A percentile compares a stretch with the other conserved stretches of the same genome.
phyloP scores from a whole-genome alignment of 2,797 vertebrate species.

The Pangasius sanitwongsei region DNA sequence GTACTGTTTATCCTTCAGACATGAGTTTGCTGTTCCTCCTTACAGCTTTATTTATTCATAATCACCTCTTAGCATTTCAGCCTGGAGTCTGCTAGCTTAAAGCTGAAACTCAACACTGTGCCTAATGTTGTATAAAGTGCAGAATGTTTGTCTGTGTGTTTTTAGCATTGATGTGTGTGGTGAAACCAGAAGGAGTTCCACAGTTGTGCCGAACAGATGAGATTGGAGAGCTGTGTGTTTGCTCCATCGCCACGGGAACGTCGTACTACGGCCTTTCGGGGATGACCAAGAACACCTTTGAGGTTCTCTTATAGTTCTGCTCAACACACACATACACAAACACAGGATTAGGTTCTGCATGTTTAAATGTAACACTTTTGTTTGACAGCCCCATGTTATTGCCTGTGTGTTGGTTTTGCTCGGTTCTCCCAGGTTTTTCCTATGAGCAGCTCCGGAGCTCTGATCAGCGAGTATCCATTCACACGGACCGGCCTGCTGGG shows the following conservation, averaged over 20 bases:
- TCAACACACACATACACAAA: background rate
- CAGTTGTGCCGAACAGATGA: conserved; percentile 96
- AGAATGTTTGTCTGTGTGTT: background rate
- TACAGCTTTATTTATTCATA: background rate
- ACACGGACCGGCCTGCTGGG: conserved; percentile 93
- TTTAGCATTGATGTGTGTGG: conserved; percentile 93
- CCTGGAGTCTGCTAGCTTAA: background rate
- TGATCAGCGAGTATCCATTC: conserved; percentile 95
- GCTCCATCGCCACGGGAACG: conserved; percentile 91
- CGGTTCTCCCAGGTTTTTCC: conserved; percentile 86
- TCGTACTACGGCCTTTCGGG: conserved; percentile 97
- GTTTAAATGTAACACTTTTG: background rate
- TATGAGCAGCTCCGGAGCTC: conserved; percentile 87
- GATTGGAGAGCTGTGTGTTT: conserved; percentile 96
- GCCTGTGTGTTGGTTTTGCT: conserved; percentile 12
- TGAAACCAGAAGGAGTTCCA: conserved; percentile 94
- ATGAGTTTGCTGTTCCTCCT: background rate
- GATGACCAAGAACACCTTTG: conserved; percentile 99
- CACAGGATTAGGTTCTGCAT: background rate
- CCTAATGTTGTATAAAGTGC: conserved; percentile 26
- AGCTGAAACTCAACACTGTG: background rate
- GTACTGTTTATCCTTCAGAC: no score
- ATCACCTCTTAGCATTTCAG: background rate
- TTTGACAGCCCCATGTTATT: background rate
- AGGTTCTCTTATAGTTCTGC: conserved; percentile 75